phyloP scores from a whole-genome alignment of 2,113 vertebrate species.

The Sterna hirundo region DNA sequence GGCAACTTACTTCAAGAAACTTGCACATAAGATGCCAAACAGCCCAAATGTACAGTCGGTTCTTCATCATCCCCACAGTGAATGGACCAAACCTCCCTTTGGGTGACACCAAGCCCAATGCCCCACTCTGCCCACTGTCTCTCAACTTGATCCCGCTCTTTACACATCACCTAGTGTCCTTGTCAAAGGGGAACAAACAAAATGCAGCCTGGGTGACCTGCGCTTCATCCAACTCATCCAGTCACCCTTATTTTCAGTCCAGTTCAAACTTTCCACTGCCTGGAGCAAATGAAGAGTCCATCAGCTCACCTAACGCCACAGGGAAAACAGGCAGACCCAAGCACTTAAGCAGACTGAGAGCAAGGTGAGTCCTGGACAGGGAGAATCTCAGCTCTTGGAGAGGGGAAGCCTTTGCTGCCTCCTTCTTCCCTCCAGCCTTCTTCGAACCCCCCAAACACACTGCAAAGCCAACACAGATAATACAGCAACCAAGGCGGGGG shows the following conservation, averaged over 20 bases:
- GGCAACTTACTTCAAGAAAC: neutral
- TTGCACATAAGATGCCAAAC: neutral
- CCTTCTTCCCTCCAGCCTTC: neutral
- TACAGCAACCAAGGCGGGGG: neutral
- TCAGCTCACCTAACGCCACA: accelerated
- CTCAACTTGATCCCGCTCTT: neutral
- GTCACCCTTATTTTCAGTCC: neutral
- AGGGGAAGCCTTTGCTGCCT: neutral
- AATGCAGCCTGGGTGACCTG: neutral
- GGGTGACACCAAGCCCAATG: neutral
- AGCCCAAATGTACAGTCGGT: neutral
- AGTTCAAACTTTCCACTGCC: neutral
- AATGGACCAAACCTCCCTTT: neutral
- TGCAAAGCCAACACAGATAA: neutral
- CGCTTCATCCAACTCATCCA: neutral
- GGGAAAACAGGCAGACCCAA: neutral
- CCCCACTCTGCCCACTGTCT: neutral
- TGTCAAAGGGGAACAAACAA: neutral
- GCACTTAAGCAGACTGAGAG: neutral
- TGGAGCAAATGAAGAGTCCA: neutral
- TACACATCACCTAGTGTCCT: neutral
- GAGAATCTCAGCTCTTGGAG: neutral
- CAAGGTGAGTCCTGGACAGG: accelerated
- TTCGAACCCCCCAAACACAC: neutral
- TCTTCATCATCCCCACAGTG: neutral